Base-by-base conservation (phyloP, 2,888 invertebrate genomes). In the Trilocha varians region DNA sequence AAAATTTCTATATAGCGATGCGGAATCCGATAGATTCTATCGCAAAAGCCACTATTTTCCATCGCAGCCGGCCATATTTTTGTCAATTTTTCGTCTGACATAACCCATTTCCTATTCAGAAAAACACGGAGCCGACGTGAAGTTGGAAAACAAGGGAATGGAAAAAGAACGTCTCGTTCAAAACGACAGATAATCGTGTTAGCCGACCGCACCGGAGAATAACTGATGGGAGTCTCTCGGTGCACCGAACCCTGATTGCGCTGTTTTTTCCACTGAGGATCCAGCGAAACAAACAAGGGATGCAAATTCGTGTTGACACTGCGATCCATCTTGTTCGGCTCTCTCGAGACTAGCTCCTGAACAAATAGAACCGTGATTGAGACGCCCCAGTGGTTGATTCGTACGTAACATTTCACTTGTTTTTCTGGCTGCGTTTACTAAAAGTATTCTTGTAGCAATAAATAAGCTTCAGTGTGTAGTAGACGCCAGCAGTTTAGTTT, bases 251-350 rank as follows among this genome's bases (percentile, higher is more conserved):
- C 65, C 76, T 78, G 83, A 85, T 84, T 80, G 84, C 77, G 78
- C 69, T 80, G 79, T 83, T 83, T 82, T 79, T 82, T 77, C 78
- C 72, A 62, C 70, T 68, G 68, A 70, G 68, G 71, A 72, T 71
- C 67, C 65, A 62, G 58, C 65, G 80, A 80, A 80, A 85, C 79
- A 84, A 84, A 85, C 84, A 85, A 80, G 75, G 78, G 79, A 85
- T 85, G 85, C 85, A 85, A 84, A 85, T 85, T 83, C 76, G 76
- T 84, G 85, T 85, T 84, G 85, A 84, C 84, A 79, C 80, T 73
- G 67, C 85, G 76, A 85, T 85, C 84, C 80, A 74, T 84, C 84
- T 85, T 80, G 82, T 83, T 80, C 79, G 78, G 52, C 77, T 79
- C 84, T 78, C 82, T 59, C 55, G 79, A 82, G 83, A 79, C 82